phyloP scores from a whole-genome alignment of 2,113 vertebrate species.

The Ptilonorhynchus violaceus region DNA sequence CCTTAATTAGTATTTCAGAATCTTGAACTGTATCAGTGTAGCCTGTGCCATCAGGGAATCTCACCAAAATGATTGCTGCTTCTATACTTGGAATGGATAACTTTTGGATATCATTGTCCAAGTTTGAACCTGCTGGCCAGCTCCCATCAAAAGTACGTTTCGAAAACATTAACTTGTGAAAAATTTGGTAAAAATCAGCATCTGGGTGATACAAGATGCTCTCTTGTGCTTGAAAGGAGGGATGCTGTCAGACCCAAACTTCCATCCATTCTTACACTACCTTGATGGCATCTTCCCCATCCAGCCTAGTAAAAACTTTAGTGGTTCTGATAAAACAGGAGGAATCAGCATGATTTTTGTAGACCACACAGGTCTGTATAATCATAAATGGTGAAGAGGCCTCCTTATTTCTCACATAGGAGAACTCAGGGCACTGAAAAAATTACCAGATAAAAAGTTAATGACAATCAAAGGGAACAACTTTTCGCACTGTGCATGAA shows the following conservation, averaged over 20 bases:
- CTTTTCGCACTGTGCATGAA: background rate
- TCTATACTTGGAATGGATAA: background rate
- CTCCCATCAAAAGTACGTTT: background rate
- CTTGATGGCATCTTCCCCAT: background rate
- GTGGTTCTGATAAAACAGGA: background rate
- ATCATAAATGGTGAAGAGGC: background rate
- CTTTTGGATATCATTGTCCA: background rate
- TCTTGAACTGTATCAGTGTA: background rate
- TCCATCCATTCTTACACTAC: background rate
- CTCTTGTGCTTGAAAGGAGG: background rate
- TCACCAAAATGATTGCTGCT: background rate
- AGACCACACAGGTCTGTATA: background rate
- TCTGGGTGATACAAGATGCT: background rate
- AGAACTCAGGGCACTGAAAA: background rate
- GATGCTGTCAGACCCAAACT: background rate
- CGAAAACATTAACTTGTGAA: background rate
- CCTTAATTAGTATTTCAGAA: slow-evolving; percentile 2
- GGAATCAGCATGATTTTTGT: background rate
- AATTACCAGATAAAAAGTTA: background rate
- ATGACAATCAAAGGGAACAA: background rate
- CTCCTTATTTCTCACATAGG: background rate
- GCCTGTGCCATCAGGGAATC: background rate
- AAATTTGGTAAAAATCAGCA: background rate
- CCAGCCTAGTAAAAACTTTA: background rate
- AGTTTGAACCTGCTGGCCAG: background rate